These are phyloP conservation scores for Enteromius treurensis DNA, from an alignment of 2,797 vertebrate genomes.

Conservation along the genomic window DNA sequence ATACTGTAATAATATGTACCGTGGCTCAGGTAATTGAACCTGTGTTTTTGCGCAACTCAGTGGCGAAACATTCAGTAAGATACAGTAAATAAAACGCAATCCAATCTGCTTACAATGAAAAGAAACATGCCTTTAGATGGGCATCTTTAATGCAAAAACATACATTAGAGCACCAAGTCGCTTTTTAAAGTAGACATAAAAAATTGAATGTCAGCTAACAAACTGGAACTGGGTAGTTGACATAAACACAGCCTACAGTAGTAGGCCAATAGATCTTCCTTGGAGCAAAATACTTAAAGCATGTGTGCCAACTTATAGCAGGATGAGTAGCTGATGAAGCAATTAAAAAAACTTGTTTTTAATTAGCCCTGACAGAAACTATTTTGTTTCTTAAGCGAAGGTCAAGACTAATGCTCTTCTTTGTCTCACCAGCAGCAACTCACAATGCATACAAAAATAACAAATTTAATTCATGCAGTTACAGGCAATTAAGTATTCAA, in stretches of 20 bases:
- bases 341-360: conserved; percentile 25
- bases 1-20: no score
- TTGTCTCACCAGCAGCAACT: conserved; percentile 42
- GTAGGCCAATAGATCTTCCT: not conserved
- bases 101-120: conserved; percentile 22
- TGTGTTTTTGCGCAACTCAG: no score
- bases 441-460: conserved; percentile 44
- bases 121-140: not conserved
- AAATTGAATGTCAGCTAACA: not conserved
- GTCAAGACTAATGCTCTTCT: conserved; percentile 46
- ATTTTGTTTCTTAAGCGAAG: conserved; percentile 32
- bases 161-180: conserved; percentile 9
- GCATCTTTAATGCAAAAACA: conserved; percentile 13
- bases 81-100: not conserved
- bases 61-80: no score
- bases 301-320: conserved; percentile 36
- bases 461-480: conserved; percentile 52
- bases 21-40: no score
- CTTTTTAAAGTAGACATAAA: conserved; percentile 27
- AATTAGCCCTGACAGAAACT: conserved; percentile 37
- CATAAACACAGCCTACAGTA: not conserved
- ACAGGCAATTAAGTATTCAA: conserved; percentile 44
- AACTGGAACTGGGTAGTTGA: not conserved
- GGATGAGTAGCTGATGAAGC: conserved; percentile 33
- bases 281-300: conserved; percentile 20